Evolutionary conservation across 2,888 invertebrate genomes (phyloP).

Genomic region (Itoplectis maculator): DNA sequence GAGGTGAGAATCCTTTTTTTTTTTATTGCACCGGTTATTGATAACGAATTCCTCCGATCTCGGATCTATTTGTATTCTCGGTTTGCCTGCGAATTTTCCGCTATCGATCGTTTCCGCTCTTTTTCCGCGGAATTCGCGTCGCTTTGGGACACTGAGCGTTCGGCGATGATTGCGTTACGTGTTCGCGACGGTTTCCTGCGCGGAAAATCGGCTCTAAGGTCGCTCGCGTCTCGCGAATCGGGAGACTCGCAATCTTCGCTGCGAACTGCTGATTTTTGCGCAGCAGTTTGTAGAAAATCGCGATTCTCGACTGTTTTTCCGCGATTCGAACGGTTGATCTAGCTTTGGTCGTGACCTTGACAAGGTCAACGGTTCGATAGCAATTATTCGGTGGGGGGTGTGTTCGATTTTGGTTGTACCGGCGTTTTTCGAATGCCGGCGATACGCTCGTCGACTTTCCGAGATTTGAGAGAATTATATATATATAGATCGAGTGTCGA

Average conservation of each 20-base stretch:
- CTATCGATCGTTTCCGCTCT: slow-evolving; percentile 24
- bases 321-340: slow-evolving; percentile 6
- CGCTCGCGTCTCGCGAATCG: slow-evolving; percentile 12
- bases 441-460: not conserved
- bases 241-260: slow-evolving; percentile 3
- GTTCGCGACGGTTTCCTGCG: slow-evolving; percentile 69
- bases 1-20: slow-evolving; percentile 75
- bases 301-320: not conserved
- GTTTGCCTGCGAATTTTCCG: slow-evolving; percentile 3
- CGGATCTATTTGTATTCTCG: not conserved
- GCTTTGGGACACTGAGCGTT: slow-evolving; percentile 50
- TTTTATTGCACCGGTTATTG: slow-evolving; percentile 20
- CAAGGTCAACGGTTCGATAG: slow-evolving; percentile 74
- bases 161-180: slow-evolving; percentile 73
- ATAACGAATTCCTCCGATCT: not conserved
- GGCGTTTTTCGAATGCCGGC: slow-evolving; percentile 44
- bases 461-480: slow-evolving; percentile 13
- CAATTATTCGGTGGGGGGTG: slow-evolving; percentile 22
- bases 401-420: slow-evolving; percentile 45
- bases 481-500: slow-evolving; percentile 36
- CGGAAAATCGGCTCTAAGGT: slow-evolving; percentile 70
- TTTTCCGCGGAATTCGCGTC: slow-evolving; percentile 25
- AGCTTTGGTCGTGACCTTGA: slow-evolving; percentile 74
- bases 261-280: not conserved
- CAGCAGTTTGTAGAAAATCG: slow-evolving; percentile 1